Percentiles rank a stretch among this genome's conserved stretches.
phyloP scores from a whole-genome alignment of 2,113 vertebrate species.

The Lates calcarifer region DNA sequence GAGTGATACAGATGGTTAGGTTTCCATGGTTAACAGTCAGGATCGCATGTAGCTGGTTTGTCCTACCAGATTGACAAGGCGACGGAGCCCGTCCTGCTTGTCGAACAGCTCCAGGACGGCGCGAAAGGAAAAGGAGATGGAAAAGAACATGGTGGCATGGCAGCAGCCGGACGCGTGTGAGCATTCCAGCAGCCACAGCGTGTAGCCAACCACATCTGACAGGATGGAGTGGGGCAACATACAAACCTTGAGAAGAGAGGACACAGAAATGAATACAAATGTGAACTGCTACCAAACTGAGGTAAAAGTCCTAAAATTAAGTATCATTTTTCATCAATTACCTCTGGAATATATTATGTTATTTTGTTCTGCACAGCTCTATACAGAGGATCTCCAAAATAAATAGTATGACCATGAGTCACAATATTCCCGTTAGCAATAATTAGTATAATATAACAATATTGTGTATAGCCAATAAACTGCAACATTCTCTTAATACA shows the following conservation, averaged over 20 bases:
- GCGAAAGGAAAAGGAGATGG: conserved; percentile 98
- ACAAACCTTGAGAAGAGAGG: conserved; percentile 66
- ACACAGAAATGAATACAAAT: conserved; percentile 50
- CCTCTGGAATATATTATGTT: background rate
- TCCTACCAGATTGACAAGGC: conserved; percentile 94
- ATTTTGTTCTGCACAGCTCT: background rate
- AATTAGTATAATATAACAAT: too few relatives aligned
- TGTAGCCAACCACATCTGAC: conserved; percentile 96
- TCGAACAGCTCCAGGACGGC: conserved; percentile 98
- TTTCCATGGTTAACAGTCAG: background rate
- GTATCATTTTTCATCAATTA: background rate
- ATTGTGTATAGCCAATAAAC: background rate
- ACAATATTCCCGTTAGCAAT: background rate
- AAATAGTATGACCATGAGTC: background rate
- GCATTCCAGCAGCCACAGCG: conserved; percentile 98
- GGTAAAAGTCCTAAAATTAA: background rate
- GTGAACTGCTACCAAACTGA: background rate
- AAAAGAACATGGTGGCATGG: conserved; percentile 99
- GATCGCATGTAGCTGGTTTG: background rate
- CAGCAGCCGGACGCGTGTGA: conserved; percentile 99
- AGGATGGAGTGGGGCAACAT: conserved; percentile 95
- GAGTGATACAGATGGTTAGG: conserved; percentile 1
- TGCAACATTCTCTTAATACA: background rate
- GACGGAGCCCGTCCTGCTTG: conserved; percentile 95
- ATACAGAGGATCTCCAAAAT: background rate